Conservation (phyloP, 2,888 invertebrate species). For the Rotaria magnacalcarata region DNA sequence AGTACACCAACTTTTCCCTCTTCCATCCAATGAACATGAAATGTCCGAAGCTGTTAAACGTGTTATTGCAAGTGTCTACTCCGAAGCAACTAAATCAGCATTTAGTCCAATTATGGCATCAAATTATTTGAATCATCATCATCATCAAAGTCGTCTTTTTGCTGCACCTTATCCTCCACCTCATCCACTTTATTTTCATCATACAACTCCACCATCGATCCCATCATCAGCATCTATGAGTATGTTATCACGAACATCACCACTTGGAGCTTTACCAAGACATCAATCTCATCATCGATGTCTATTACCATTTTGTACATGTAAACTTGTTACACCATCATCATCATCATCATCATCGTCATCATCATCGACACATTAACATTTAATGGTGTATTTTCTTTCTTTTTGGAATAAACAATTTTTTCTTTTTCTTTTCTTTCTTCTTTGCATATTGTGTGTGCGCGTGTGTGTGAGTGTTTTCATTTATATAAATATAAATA, state of each 20-base stretch:
- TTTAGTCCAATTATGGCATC: conserved; percentile 33
- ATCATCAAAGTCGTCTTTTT: conserved; percentile 28
- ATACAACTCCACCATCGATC: background rate
- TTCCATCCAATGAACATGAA: conserved; percentile 34
- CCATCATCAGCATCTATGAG: background rate
- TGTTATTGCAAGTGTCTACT: conserved; percentile 7
- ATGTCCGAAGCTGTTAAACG: conserved; percentile 34
- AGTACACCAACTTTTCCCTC: background rate
- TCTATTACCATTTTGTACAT: conserved; percentile 36
- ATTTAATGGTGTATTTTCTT: background rate
- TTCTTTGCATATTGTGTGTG: conserved; percentile 17
- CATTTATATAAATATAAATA: conserved; percentile 24
- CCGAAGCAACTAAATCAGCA: conserved; percentile 13
- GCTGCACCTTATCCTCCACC: conserved; percentile 28
- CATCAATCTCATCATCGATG: conserved; percentile 32
- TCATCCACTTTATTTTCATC: conserved; percentile 23
- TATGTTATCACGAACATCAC: background rate
- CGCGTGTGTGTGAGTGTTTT: conserved; percentile 1
- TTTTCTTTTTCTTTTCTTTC: background rate
- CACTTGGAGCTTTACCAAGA: background rate
- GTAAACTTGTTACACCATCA: conserved; percentile 17
- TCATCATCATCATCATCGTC: background rate
- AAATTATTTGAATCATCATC: conserved; percentile 32
- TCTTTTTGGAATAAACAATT: background rate
- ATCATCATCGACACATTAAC: background rate